These are phyloP conservation scores for Euphydryas editha DNA, from an alignment of 2,888 invertebrate genomes.

Conservation along the genomic window DNA sequence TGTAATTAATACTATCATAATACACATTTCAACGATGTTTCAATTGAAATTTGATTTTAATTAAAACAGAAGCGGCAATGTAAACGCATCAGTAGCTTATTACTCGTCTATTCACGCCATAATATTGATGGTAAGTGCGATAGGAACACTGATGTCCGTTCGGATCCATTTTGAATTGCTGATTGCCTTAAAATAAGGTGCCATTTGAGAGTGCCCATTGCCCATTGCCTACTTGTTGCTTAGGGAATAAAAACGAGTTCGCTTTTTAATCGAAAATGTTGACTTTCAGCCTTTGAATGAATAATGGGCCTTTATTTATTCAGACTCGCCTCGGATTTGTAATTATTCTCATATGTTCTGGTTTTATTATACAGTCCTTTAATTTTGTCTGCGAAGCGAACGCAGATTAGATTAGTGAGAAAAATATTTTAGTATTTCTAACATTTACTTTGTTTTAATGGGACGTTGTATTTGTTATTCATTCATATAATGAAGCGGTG, in stretches of 20 bases:
- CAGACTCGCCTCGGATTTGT: constrained; percentile 10
- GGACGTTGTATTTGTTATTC: constrained; percentile 2
- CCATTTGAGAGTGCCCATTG: constrained; percentile 40
- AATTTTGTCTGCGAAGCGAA: constrained; percentile 23
- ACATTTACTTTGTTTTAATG: constrained; percentile 12
- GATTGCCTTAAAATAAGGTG: constrained; percentile 57
- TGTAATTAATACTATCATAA: too few relatives aligned
- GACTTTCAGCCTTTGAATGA: constrained; percentile 56
- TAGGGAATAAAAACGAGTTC: constrained; percentile 50
- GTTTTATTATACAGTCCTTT: constrained; percentile 24
- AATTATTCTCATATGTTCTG: constrained; percentile 14
- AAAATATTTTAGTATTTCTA: constrained; percentile 10
- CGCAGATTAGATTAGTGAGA: constrained; percentile 14
- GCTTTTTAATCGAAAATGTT: constrained; percentile 61
- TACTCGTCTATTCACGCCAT: background rate
- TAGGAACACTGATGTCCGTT: constrained; percentile 50
- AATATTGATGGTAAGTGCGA: constrained; percentile 38
- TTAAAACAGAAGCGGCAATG: constrained; percentile 9
- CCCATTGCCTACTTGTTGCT: constrained; percentile 57
- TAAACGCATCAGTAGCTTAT: constrained; percentile 6
- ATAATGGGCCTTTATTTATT: constrained; percentile 45
- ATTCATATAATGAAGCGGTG: constrained; percentile 7
- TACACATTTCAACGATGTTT: too few relatives aligned
- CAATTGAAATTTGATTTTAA: too few relatives aligned
- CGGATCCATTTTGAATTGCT: constrained; percentile 58